Evolutionary conservation across 2,113 vertebrate species (phyloP), one percentile per base, ranked within the genome.

Genomic region (Dicerorhinus sumatrensis): DNA sequence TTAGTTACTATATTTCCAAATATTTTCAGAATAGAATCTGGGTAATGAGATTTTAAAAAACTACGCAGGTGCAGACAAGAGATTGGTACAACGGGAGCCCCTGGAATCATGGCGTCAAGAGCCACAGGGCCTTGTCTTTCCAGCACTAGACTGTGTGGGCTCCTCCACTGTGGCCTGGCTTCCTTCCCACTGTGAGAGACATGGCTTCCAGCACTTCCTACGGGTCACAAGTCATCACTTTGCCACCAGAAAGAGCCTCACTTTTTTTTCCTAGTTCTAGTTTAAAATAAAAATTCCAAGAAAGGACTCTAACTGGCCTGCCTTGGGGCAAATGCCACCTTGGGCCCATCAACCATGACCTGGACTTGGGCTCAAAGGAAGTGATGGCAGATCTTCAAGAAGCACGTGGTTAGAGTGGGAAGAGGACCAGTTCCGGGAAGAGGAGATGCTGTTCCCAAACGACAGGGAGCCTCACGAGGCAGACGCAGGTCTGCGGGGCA

Each of bases 221-320:
- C 33, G 56, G n/a, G 3, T 63, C 69, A 36, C 5, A 2, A 27
- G 63, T 67, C 60, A 33, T 69, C 54, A 82, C n/a, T 65, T 58
- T 23, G 20, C 60, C 36, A 27, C 39, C 67, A 60, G 33, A 76
- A 69, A 80, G 56, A 80, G 39, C 8, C 39, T 79, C 13, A 65
- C 8, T 33, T 20, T 31, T 48, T 5, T 8, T 17, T 16, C 81
- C 25, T 11, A 56, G 17, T 81, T 65, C 18, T 8, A 51, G 17
- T 93, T 88, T 96, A 77, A 70, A 80, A 80, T 70, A 36, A 83
- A 85, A 85, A 79, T 93, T 81, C 46, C 5, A 48, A 91, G 67
- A 46, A 89, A 83, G 25, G 13, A 20, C 8, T 86, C 25, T 54
- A 65, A 33, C 20, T 80, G 62, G 39, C n/a, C 12, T n/a, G 27